Base-by-base conservation (phyloP, 2,797 vertebrate genomes). In the Hydrocynus forskahlii region DNA sequence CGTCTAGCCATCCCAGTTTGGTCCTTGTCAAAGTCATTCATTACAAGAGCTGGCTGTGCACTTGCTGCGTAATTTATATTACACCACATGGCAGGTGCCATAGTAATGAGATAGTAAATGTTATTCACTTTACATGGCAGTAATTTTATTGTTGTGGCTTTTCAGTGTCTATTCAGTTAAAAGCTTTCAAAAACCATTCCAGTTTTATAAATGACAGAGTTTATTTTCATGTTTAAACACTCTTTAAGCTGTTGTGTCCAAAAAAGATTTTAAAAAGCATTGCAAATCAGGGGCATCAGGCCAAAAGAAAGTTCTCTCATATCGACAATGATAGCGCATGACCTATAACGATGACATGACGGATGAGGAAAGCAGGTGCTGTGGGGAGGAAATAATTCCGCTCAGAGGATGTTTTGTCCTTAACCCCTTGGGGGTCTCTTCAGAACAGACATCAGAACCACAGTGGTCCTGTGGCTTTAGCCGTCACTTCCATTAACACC, bases 321-420 rank as follows among this genome's bases (percentile, higher is more conserved):
- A 73, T 77, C 83, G 55, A 57, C 74, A 67, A 79, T 84, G 43
- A 76, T 79, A 45, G 43, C 54, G 70, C 45, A 21, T 82, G 48
- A 64, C 57, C 84, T 80, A 82, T 73, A 75, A 77, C 77, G 75
- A 81, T 84, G 81, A 86, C 45, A 25, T 86, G 82, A 85, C 82
- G 76, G 81, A 76, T 70, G 62, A 70, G 79, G 84, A 88, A 86
- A 81, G 85, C 88, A 93, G 90, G 89, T 92, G 90, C 86, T 75
- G 76, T 81, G 67, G 75, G 54, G 81, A 90, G 88, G 91, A 94
- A 92, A 89, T 81, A 74, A 88, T 88, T 81, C 81, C 75, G 86
- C 83, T 70, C 66, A 84, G 87, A 92, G 87, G 90, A 93, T 89
- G 88, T 92, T 91, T 92, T 89, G 88, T 91, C 83, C 84, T 71